These are phyloP conservation scores for Apis dorsata DNA, from an alignment of 1,140 invertebrate species.

Conservation along the genomic window DNA sequence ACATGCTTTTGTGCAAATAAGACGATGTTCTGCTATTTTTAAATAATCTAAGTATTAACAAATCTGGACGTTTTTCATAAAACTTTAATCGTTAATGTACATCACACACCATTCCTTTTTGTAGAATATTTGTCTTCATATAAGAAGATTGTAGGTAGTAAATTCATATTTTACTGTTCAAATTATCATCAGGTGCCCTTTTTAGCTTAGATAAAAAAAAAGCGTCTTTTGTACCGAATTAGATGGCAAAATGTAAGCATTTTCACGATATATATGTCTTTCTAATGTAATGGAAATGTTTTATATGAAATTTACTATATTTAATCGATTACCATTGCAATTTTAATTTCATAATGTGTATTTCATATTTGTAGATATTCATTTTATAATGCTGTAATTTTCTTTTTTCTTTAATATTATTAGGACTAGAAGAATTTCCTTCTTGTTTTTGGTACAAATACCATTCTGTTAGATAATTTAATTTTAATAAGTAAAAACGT, in stretches of 20 bases:
- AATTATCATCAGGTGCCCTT: slow-evolving; percentile 46
- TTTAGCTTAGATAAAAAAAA: slow-evolving; percentile 41
- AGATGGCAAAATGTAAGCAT: slow-evolving; percentile 43
- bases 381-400: slow-evolving; percentile 11
- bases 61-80: slow-evolving; percentile 37
- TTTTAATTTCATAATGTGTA: slow-evolving; percentile 39
- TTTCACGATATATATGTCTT: slow-evolving; percentile 43
- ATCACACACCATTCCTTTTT: slow-evolving; percentile 57
- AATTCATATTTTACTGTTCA: slow-evolving; percentile 53
- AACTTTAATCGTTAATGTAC: slow-evolving; percentile 51
- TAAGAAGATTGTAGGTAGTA: slow-evolving; percentile 51
- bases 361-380: slow-evolving; percentile 45
- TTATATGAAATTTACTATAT: slow-evolving; percentile 48
- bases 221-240: slow-evolving; percentile 41
- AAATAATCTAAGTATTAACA: slow-evolving; percentile 48
- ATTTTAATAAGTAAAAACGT: slow-evolving; percentile 35
- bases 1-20: slow-evolving; percentile 32
- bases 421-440: slow-evolving; percentile 29
- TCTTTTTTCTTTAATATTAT: slow-evolving; percentile 29
- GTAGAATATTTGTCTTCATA: slow-evolving; percentile 53
- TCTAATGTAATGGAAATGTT: slow-evolving; percentile 34
- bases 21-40: slow-evolving; percentile 44
- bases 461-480: slow-evolving; percentile 37
- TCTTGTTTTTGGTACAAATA: slow-evolving; percentile 48
- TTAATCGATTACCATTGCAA: slow-evolving; percentile 38